phyloP scores from a whole-genome alignment of 64 coral and sea anemone species.

The Actinia tenebrosa region DNA sequence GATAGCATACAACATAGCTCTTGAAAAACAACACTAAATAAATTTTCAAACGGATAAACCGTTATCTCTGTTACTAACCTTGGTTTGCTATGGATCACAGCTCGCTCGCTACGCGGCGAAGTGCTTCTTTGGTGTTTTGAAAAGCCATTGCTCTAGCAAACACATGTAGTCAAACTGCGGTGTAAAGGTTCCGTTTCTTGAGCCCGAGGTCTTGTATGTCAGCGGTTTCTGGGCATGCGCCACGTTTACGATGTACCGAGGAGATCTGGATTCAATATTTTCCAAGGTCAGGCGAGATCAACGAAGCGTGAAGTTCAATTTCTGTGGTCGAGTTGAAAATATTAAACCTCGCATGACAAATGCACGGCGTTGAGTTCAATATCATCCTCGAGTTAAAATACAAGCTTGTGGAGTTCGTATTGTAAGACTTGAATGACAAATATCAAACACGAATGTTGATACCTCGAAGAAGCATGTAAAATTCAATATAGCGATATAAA shows the following conservation, averaged over 20 bases:
- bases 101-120: neutral
- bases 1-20: neutral
- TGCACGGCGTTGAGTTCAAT: neutral
- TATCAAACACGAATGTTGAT: conserved; percentile 4
- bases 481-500: neutral
- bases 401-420: neutral
- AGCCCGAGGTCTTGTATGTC: too few species aligned
- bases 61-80: neutral
- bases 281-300: neutral
- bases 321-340: neutral
- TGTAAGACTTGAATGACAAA: neutral
- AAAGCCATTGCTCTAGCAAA: neutral
- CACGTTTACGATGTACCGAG: neutral
- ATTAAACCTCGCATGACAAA: neutral
- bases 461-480: neutral
- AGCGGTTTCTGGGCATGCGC: too few species aligned
- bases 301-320: neutral
- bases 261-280: neutral
- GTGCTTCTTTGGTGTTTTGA: neutral
- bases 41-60: neutral
- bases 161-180: neutral
- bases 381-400: neutral
- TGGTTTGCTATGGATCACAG: neutral
- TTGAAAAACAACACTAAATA: neutral
- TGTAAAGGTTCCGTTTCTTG: too few species aligned